These are phyloP conservation scores for Champsocephalus gunnari DNA, from an alignment of 2,797 vertebrate species.

Conservation along the genomic window DNA sequence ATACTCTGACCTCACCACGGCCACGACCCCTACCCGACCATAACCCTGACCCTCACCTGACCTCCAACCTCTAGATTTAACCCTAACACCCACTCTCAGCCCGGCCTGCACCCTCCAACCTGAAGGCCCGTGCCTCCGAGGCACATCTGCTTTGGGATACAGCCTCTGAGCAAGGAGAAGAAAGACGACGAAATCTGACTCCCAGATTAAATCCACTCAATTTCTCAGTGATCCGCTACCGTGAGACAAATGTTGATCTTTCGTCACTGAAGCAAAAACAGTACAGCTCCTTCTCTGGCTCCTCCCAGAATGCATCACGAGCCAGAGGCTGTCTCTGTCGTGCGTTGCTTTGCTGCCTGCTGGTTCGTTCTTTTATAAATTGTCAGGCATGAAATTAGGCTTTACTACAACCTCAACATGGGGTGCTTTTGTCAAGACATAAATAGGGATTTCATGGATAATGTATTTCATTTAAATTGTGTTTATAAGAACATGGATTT, in stretches of 20 bases:
- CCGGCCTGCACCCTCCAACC: conserved; percentile 74
- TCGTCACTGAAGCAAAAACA: conserved; percentile 54
- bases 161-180: conserved; percentile 50
- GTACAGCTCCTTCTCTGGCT: conserved; percentile 6
- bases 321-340: conserved; percentile 16
- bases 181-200: conserved; percentile 69
- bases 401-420: conserved; percentile 29
- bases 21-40: conserved; percentile 78
- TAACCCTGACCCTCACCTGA: conserved; percentile 80
- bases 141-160: conserved; percentile 81
- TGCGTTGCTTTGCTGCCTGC: conserved; percentile 10
- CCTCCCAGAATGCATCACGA: conserved; percentile 49
- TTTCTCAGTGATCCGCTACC: conserved; percentile 73
- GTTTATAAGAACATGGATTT: conserved; percentile 14
- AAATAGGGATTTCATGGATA: conserved; percentile 20
- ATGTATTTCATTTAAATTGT: conserved; percentile 31
- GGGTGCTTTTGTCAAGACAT: conserved; percentile 37
- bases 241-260: conserved; percentile 78
- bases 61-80: conserved; percentile 81
- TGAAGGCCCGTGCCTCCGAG: conserved; percentile 68
- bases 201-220: conserved; percentile 73
- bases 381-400: conserved; percentile 42
- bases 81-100: conserved; percentile 77
- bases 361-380: conserved; percentile 28
- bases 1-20: conserved; percentile 69